Evolutionary conservation across 2,797 vertebrate species (phyloP).

Genomic region (Microctenopoma lineatum): DNA sequence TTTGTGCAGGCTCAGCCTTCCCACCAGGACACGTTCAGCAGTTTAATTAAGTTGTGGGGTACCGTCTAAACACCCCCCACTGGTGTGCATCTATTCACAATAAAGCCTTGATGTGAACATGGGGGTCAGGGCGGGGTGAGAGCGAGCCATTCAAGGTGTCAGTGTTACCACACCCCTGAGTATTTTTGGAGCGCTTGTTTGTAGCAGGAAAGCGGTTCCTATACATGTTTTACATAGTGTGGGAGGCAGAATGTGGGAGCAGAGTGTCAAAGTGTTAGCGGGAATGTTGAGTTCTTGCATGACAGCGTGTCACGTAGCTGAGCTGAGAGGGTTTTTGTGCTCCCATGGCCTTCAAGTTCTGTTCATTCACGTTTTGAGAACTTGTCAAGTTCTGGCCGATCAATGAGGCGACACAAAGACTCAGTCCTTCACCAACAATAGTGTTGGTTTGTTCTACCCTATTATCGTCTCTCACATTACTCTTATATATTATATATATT

Average conservation of each 20-base stretch:
- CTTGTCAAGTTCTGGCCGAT: constrained; percentile 13
- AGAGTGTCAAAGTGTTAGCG: constrained; percentile 7
- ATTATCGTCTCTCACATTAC: not conserved
- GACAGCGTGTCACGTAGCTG: constrained; percentile 24
- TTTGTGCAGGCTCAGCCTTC: constrained; percentile 27
- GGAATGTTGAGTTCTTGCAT: constrained; percentile 35
- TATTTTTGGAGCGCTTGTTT: constrained; percentile 58
- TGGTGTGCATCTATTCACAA: constrained; percentile 57
- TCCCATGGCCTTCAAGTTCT: constrained; percentile 12
- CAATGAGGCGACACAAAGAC: constrained; percentile 15
- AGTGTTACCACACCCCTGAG: constrained; percentile 35
- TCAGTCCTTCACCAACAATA: not conserved
- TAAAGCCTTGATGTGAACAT: constrained; percentile 46
- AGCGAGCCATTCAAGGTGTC: constrained; percentile 61
- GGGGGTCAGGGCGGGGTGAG: constrained; percentile 51
- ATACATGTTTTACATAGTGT: constrained; percentile 37
- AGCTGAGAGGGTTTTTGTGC: constrained; percentile 21
- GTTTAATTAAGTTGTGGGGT: constrained; percentile 70
- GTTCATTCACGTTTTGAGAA: constrained; percentile 12
- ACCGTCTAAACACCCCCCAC: constrained; percentile 31
- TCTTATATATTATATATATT: too few species aligned
- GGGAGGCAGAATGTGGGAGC: constrained; percentile 14
- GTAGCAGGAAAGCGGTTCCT: constrained; percentile 44
- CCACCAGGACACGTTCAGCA: constrained; percentile 45
- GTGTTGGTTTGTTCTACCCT: not conserved